Conservation (phyloP, 1,140 invertebrate species). For the Coenobita brevimanus region DNA sequence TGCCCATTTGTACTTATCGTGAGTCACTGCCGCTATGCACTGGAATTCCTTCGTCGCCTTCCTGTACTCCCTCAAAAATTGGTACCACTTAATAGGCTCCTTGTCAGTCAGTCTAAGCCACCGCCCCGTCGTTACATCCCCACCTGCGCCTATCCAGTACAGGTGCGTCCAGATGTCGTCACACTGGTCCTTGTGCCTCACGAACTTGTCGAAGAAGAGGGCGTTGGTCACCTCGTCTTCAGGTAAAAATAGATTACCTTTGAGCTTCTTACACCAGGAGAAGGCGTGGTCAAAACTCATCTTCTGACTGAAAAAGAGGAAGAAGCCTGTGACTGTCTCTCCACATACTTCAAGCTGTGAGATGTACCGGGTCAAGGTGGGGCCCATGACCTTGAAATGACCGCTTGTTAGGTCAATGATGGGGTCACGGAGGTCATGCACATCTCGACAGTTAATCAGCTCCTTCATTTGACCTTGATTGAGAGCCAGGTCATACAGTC, state of each 20-base stretch:
- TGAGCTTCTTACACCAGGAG: conserved; percentile 46
- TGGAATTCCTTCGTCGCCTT: conserved; percentile 40
- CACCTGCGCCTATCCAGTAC: conserved; percentile 39
- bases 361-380: background rate
- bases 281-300: conserved; percentile 22
- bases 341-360: conserved; percentile 1
- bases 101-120: conserved; percentile 28
- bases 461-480: background rate
- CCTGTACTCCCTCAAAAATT: conserved; percentile 30
- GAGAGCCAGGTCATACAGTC: conserved; percentile 20
- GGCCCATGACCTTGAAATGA: background rate
- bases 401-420: background rate
- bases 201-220: conserved; percentile 26
- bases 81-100: background rate
- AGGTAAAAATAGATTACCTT: conserved; percentile 38
- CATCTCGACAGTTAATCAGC: background rate
- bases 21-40: conserved; percentile 45
- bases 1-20: conserved; percentile 47
- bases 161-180: conserved; percentile 44
- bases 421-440: background rate
- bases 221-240: conserved; percentile 6
- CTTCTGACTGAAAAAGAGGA: conserved; percentile 40
- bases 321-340: conserved; percentile 18
- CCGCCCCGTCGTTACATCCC: background rate
- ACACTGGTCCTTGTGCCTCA: conserved; percentile 18